These are phyloP conservation scores for Drepana falcataria DNA, from an alignment of 2,888 invertebrate genomes.

Conservation along the genomic window DNA sequence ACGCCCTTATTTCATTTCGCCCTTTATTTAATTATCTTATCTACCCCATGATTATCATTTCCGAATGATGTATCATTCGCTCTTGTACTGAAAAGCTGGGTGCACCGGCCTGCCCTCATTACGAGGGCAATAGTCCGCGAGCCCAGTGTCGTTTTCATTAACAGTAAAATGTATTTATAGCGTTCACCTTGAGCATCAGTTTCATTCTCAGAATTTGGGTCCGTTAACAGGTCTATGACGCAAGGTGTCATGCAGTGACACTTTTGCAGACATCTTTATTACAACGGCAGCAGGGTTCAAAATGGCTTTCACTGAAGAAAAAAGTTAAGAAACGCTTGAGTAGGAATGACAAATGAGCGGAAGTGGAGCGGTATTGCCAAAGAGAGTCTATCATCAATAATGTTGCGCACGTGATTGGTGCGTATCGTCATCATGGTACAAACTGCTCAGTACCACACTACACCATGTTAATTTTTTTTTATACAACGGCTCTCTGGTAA, in stretches of 20 bases:
- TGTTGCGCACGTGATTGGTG: background rate
- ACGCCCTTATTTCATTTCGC: no score
- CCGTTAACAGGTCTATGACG: slow-evolving; percentile 5
- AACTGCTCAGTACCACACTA: no score
- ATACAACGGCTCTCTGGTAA: no score
- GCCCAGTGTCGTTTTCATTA: no score
- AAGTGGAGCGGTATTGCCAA: slow-evolving; percentile 12
- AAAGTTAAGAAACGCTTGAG: background rate
- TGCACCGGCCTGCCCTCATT: no score
- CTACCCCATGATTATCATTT: no score
- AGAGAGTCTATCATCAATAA: slow-evolving; percentile 1
- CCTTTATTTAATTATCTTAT: no score
- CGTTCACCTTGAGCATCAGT: background rate
- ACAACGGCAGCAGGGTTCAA: slow-evolving; percentile 1
- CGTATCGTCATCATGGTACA: no score
- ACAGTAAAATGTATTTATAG: background rate
- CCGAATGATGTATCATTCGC: no score
- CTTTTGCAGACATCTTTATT: background rate
- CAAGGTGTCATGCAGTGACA: slow-evolving; percentile 3
- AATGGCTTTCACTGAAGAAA: background rate
- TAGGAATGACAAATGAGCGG: slow-evolving; percentile 18
- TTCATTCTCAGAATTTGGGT: background rate
- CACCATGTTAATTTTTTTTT: no score
- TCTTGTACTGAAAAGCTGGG: no score
- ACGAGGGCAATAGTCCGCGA: no score